Base-by-base conservation (phyloP, 2,888 invertebrate species). In the Nesidiocoris tenuis region DNA sequence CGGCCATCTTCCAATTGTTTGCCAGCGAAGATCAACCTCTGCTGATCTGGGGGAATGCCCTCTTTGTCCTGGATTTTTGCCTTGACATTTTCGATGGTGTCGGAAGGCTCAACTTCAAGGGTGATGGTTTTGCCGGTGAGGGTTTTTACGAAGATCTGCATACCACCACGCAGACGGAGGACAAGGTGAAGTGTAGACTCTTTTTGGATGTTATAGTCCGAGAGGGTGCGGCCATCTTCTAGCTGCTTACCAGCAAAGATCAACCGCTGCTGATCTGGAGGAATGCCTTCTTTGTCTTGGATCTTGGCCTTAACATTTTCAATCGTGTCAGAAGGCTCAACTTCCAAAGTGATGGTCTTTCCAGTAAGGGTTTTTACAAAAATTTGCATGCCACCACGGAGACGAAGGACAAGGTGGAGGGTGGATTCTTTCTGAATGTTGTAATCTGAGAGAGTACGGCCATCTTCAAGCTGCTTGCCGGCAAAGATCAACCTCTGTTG, bases 1-100 rank as follows among this genome's bases (percentile, higher is more conserved):
- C 88, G 84, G 0, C 87, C 87, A 83, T 88, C 88, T 83, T 88
- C 88, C 61, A 89, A 80, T 80, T 89, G 88, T 79, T 87, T 88
- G 17, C 87, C 87, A 23, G 71, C 71, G 61, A 71, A 71, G 54
- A 71, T 71, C 39, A 71, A 54, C 54, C 71, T 25, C 61, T 71
- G 71, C 70, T 70, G 70, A 22, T 70, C 70, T 59, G 70, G 70
- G 87, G 64, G 74, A 78, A 88, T 88, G 0, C 87, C 87, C 81
- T 88, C 87, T 80, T 88, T 88, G 79, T 88, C 88, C 78, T 86
- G 86, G 75, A 86, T 87, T 80, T 87, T 87, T 0, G 86, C 85
- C 80, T 88, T 88, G 0, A 88, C 70, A 18, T 70, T 88, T 80
- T 88, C 88, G 79, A 88, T 88, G 0, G 87, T 86, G 80, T 88